Conservation (phyloP, 2,888 invertebrate genomes). For the Dynastes maya region DNA sequence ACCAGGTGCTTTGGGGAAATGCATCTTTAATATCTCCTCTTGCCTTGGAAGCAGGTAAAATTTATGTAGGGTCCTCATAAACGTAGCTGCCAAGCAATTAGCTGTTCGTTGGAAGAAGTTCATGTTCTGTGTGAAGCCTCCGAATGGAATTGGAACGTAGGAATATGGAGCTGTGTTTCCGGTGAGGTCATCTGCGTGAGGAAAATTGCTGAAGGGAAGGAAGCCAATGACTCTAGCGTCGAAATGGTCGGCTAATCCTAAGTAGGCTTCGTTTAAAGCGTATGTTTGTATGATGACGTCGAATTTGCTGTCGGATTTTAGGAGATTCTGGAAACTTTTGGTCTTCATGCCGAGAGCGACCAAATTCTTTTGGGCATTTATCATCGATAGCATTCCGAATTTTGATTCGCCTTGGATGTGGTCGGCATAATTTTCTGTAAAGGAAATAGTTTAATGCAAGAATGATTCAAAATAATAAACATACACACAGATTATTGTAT, state of each 20-base stretch:
- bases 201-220: conserved; percentile 60
- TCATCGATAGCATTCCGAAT: conserved; percentile 30
- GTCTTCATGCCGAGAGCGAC: conserved; percentile 28
- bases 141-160: conserved; percentile 63
- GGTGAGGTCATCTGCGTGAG: conserved; percentile 59
- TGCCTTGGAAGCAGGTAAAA: conserved; percentile 53
- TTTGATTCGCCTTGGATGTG: conserved; percentile 36
- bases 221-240: conserved; percentile 65
- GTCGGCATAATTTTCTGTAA: conserved; percentile 31
- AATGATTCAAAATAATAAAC: too few relatives aligned
- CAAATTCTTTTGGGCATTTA: conserved; percentile 27
- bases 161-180: conserved; percentile 65
- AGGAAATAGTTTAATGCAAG: neutral
- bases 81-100: conserved; percentile 58
- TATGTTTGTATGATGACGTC: conserved; percentile 45
- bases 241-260: conserved; percentile 60
- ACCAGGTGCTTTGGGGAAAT: conserved; percentile 60
- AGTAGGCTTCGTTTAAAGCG: conserved; percentile 39
- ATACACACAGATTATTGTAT: too few relatives aligned
- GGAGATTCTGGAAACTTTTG: conserved; percentile 33
- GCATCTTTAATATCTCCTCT: conserved; percentile 55
- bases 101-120: conserved; percentile 62
- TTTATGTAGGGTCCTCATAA: conserved; percentile 43
- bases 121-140: conserved; percentile 63
- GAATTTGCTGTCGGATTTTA: conserved; percentile 45